Base-by-base conservation (phyloP, 2,113 vertebrate genomes). In the Picathartes gymnocephalus region DNA sequence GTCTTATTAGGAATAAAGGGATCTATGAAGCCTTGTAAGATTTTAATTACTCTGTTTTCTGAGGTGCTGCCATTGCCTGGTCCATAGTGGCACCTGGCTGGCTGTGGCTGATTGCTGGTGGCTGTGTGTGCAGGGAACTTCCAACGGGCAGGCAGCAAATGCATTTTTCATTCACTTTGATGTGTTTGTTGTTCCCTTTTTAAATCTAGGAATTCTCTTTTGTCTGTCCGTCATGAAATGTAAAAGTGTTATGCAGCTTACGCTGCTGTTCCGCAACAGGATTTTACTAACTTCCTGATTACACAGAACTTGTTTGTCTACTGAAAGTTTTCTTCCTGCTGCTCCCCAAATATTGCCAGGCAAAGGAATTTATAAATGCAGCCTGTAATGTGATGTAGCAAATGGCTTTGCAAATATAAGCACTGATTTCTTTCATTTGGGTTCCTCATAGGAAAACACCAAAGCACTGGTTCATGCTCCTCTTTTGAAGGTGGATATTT, bases 251-350 rank as follows among this genome's bases (percentile, higher is more conserved):
- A 68, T 24, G 30, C 13, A 37, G 60, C 23, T 84, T 40, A 51
- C 21, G 50, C 42, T 95, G 64, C 35, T 77, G 30, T 83, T 90
- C 51, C 48, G 19, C 2, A 7, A 33, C 33, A 51, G 62, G 31
- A 37, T 86, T 86, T 92, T 85, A 42, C 81, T 35, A 7, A 15
- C 74, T 92, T 92, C 79, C 69, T 95, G 68, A 50, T 96, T 88
- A 91, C 5, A 71, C 56, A 70, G 9, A 77, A 21, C 47, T 87
- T 79, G 50, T 81, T 89, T 95, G 54, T 54, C 62, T 35, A 4
- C 5, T 19, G 50, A 31, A 82, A 82, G 51, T 68, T 78, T 84
- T 85, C 68, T 64, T 90, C 81, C 73, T 88, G 37, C 33, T 80
- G 30, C 39, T 94, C 51, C 17, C 20, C 60, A 83, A 37, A 71